Evolutionary conservation across 2,797 vertebrate species (phyloP).

Genomic region (Zenarchopterus dispar): DNA sequence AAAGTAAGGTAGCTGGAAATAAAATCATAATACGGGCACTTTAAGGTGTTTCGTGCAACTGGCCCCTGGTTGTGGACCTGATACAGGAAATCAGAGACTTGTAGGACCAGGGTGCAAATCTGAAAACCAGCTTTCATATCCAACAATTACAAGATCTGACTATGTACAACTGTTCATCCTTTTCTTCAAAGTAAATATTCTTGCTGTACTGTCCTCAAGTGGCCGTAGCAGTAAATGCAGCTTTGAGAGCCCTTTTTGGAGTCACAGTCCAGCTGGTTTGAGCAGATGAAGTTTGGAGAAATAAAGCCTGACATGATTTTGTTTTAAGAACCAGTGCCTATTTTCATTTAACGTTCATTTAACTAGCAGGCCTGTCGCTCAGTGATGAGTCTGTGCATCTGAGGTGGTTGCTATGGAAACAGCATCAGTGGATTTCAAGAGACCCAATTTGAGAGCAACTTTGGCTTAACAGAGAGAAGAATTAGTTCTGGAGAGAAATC

Average conservation of each 20-base stretch:
- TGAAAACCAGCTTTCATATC: too few relatives aligned
- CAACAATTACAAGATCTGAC: too few relatives aligned
- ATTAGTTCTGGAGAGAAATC: too few relatives aligned
- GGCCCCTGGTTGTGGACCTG: too few relatives aligned
- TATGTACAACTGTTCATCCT: too few relatives aligned
- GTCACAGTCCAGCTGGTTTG: background rate
- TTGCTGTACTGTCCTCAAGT: background rate
- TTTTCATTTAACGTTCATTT: conserved; percentile 29
- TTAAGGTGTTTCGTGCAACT: too few relatives aligned
- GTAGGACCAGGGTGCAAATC: too few relatives aligned
- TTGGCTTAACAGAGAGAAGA: too few relatives aligned
- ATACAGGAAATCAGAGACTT: too few relatives aligned
- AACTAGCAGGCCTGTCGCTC: conserved; percentile 16
- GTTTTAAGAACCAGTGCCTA: conserved; percentile 63
- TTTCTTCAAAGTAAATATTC: background rate
- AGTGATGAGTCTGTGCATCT: conserved; percentile 22
- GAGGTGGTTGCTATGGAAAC: conserved; percentile 38
- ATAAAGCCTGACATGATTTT: conserved; percentile 37
- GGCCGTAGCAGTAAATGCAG: background rate
- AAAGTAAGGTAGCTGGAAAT: too few relatives aligned
- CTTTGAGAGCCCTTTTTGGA: conserved; percentile 1
- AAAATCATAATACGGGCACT: too few relatives aligned
- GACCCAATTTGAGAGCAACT: too few relatives aligned
- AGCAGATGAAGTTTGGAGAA: conserved; percentile 32
- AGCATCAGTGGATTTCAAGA: background rate